These are phyloP conservation scores for Liodrosophila aerea DNA, from an alignment of 2,888 invertebrate genomes.

Conservation along the genomic window DNA sequence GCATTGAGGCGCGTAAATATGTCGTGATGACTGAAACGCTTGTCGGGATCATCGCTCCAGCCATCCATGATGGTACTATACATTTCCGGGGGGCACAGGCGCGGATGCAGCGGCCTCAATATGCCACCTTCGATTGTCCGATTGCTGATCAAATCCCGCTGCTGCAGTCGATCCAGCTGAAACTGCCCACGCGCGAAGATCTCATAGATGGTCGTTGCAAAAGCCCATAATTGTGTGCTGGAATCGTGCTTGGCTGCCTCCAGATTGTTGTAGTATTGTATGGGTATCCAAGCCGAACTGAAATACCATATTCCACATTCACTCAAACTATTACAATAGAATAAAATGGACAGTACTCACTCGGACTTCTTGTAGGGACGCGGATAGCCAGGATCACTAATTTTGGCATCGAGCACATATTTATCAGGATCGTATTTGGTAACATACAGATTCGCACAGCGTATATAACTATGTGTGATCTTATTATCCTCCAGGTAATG, in stretches of 20 bases:
- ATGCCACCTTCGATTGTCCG: conserved; percentile 83
- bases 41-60: conserved; percentile 90
- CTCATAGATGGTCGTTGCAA: conserved; percentile 96
- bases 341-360: conserved; percentile 39
- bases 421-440: conserved; percentile 86
- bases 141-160: conserved; percentile 60
- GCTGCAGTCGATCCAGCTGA: conserved; percentile 79
- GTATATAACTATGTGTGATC: conserved; percentile 92
- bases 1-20: conserved; percentile 85
- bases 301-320: background rate
- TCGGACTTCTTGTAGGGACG: conserved; percentile 82
- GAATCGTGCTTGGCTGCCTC: conserved; percentile 86
- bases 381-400: conserved; percentile 91
- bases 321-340: no score
- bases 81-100: conserved; percentile 89
- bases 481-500: conserved; percentile 93
- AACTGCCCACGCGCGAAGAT: conserved; percentile 90
- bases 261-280: conserved; percentile 89
- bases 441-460: conserved; percentile 92
- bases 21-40: conserved; percentile 90
- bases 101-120: conserved; percentile 86
- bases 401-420: conserved; percentile 88
- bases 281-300: conserved; percentile 95
- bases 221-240: conserved; percentile 94
- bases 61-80: conserved; percentile 89